Evolutionary conservation across 1,140 invertebrate species (phyloP).

Genomic region (Eueides isabella): DNA sequence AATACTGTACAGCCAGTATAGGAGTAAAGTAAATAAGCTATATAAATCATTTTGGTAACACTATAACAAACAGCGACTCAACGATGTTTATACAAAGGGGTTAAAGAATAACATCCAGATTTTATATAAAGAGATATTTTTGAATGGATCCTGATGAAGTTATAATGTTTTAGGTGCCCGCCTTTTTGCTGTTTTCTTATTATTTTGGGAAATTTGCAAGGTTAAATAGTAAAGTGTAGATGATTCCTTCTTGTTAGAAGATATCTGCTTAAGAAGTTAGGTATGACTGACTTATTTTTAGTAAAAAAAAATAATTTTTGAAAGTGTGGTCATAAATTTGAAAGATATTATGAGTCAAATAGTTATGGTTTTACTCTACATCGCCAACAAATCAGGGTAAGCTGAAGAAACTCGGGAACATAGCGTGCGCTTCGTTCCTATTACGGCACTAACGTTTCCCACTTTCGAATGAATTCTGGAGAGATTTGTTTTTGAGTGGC

Average conservation of each 20-base stretch:
- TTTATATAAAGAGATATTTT: constrained; percentile 19
- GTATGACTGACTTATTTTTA: no score
- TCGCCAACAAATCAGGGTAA: no score
- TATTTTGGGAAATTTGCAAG: constrained; percentile 8
- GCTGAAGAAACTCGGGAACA: no score
- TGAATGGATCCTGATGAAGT: constrained; percentile 9
- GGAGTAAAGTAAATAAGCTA: constrained; percentile 61
- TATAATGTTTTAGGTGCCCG: constrained; percentile 13
- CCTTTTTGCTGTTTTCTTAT: constrained; percentile 4
- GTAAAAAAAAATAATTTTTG: no score
- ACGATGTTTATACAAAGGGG: constrained; percentile 10
- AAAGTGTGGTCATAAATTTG: no score
- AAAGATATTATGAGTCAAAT: no score
- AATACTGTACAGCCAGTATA: neutral
- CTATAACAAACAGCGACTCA: constrained; percentile 47
- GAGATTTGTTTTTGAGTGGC: no score
- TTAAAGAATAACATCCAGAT: constrained; percentile 13
- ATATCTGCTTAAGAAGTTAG: neutral
- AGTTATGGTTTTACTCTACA: no score
- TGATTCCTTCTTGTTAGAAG: neutral
- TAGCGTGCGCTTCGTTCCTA: no score
- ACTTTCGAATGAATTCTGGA: no score
- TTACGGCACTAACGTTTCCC: no score
- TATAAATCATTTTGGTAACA: constrained; percentile 66
- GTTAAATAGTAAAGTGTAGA: neutral